Base-by-base conservation (phyloP, 2,888 invertebrate genomes). In the Frankliniella fusca region DNA sequence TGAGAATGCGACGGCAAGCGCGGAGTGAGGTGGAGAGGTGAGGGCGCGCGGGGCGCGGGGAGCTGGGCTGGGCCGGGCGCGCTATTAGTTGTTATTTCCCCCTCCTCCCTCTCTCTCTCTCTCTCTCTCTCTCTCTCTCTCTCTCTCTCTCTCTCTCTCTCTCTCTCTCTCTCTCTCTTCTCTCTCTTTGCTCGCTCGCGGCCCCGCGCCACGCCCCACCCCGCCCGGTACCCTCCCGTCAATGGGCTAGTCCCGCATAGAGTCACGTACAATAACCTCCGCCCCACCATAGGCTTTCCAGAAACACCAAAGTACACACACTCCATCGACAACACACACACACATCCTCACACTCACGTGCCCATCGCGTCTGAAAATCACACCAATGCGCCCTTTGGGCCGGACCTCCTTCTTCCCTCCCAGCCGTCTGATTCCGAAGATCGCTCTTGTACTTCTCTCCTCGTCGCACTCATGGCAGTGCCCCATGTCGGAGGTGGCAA, bases 231-330 rank as follows among this genome's bases (percentile, higher is more conserved):
- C 38, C 70, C 27, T 76, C 27, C 70, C 70, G 70, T 76, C 70
- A 76, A 76, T 27, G 70, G 27, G 27, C 27, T 23, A 76, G 27
- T 76, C 70, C 27, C 23, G 27, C 70, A 76, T 76, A 76, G 70
- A 76, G 70, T 76, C 70, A 76, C 70, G 70, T 76, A 76, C 70
- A 38, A 38, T 76, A 27, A 27, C 70, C 61, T 18, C 61, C 54
- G 15, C 54, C 15, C 61, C 15, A 18, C 61, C 18, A 3, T 18
- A 61, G 38, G 38, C n/a, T 61, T 61, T 61, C 61, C 61, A 18
- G 61, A 15, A 61, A 61, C 61, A 18, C 61, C 5, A 61, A 20
- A 61, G 20, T 61, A 18, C 61, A 61, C 54, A 12, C 38, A 38
- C 38, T 38, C 38, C 38, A 38, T 61, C 10, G 18, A 61, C 61